Percentiles rank a stretch among this genome's conserved stretches.
These are phyloP conservation scores for Synanthedon vespiformis DNA, from an alignment of 2,888 invertebrate genomes.

Conservation along the genomic window DNA sequence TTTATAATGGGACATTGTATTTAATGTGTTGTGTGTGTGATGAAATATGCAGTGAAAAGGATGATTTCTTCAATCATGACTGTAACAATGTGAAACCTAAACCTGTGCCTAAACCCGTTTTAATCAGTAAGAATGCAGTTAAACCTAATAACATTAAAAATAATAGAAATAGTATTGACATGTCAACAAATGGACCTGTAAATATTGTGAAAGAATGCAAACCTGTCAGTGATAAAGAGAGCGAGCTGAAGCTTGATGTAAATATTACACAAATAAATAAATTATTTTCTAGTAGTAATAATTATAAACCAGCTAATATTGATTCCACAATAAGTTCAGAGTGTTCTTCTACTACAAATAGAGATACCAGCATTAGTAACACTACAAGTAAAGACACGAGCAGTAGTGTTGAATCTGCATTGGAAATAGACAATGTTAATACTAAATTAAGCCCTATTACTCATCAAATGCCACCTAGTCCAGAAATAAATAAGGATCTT, in stretches of 20 bases:
- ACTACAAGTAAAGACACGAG: slow-evolving; percentile 35
- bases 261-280: slow-evolving; percentile 27
- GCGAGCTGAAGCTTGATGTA: slow-evolving; percentile 32
- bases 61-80: slow-evolving; percentile 81
- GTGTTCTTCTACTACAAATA: slow-evolving; percentile 18
- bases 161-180: slow-evolving; percentile 32
- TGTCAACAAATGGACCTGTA: slow-evolving; percentile 37
- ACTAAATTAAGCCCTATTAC: slow-evolving; percentile 28
- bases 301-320: slow-evolving; percentile 31
- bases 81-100: slow-evolving; percentile 70
- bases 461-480: slow-evolving; percentile 17
- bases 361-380: not conserved
- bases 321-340: slow-evolving; percentile 40
- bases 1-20: slow-evolving; percentile 77
- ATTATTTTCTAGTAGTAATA: slow-evolving; percentile 18
- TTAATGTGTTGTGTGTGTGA: slow-evolving; percentile 86
- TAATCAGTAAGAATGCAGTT: slow-evolving; percentile 52
- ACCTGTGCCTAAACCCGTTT: slow-evolving; percentile 50
- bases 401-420: slow-evolving; percentile 34
- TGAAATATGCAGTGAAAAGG: slow-evolving; percentile 80
- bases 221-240: slow-evolving; percentile 26
- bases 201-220: slow-evolving; percentile 30
- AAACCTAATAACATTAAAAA: slow-evolving; percentile 43
- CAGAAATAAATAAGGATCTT: slow-evolving; percentile 19
- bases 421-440: slow-evolving; percentile 33